These are phyloP conservation scores for Drosophila multiciliata DNA, from an alignment of 2,888 invertebrate species.

Conservation along the genomic window DNA sequence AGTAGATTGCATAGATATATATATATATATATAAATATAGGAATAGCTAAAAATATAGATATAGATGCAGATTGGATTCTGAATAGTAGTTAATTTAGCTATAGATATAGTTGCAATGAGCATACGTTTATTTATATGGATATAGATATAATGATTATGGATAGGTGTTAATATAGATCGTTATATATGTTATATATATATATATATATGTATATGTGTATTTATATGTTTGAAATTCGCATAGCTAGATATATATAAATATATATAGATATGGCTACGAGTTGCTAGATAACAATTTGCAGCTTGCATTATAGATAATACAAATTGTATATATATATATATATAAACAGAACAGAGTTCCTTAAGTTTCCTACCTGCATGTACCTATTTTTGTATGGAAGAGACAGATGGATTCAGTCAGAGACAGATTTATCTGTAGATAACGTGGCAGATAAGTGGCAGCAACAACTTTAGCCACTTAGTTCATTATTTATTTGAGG, in stretches of 20 bases:
- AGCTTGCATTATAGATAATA: background rate
- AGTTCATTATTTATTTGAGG: constrained; percentile 4
- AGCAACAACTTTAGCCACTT: background rate
- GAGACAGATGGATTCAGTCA: background rate
- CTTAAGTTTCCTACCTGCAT: background rate
- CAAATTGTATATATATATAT: background rate
- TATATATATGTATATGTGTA: background rate
- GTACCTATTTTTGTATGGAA: background rate
- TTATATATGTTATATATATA: too few species aligned
- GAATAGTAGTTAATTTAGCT: background rate
- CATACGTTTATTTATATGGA: too few species aligned
- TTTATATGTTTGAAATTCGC: background rate
- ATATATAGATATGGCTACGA: background rate
- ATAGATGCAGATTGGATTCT: background rate
- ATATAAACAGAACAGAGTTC: background rate
- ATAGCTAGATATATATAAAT: background rate
- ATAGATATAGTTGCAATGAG: background rate
- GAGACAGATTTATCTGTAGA: background rate
- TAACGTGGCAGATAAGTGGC: background rate
- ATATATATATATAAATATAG: background rate
- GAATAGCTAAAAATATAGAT: background rate
- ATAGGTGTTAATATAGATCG: too few species aligned
- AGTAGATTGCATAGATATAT: background rate
- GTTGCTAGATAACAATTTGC: background rate
- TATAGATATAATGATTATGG: background rate